Conservation (phyloP, 2,888 invertebrate species). For the Boloria euphrosyne region DNA sequence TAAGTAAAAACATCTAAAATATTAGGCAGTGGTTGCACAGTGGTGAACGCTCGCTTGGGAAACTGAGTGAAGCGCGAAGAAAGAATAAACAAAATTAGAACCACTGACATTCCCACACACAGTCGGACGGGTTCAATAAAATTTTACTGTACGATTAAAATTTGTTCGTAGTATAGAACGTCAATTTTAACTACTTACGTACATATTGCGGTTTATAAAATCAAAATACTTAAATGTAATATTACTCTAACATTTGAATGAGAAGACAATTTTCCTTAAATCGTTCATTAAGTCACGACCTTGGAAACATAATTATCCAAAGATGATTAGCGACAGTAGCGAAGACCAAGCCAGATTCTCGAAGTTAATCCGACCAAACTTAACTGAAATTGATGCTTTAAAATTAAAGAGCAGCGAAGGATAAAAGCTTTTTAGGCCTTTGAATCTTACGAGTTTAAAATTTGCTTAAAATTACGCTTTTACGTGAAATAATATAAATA, state of each 20-base stretch:
- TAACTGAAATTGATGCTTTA: conserved; percentile 12
- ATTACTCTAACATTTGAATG: conserved; percentile 12
- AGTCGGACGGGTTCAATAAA: too few relatives aligned
- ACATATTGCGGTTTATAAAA: not conserved
- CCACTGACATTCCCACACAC: too few relatives aligned
- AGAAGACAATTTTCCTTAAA: conserved; percentile 1
- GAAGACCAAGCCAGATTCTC: conserved; percentile 13
- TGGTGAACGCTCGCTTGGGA: too few relatives aligned
- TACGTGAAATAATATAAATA: too few relatives aligned
- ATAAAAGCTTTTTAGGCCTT: not conserved
- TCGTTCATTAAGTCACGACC: not conserved
- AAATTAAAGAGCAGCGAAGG: not conserved
- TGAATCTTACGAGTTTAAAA: too few relatives aligned
- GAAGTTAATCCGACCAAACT: conserved; percentile 12
- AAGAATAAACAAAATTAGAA: too few relatives aligned
- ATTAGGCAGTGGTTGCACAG: too few relatives aligned
- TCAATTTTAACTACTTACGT: not conserved
- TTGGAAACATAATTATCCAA: conserved; percentile 13
- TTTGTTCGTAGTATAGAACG: too few relatives aligned
- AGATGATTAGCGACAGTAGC: conserved; percentile 13
- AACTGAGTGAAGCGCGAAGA: too few relatives aligned
- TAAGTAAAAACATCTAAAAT: too few relatives aligned
- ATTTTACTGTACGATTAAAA: too few relatives aligned
- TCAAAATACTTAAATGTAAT: not conserved
- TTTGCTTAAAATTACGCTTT: too few relatives aligned